Conservation (phyloP, 1,140 invertebrate genomes). For the Drosophila jambulina region DNA sequence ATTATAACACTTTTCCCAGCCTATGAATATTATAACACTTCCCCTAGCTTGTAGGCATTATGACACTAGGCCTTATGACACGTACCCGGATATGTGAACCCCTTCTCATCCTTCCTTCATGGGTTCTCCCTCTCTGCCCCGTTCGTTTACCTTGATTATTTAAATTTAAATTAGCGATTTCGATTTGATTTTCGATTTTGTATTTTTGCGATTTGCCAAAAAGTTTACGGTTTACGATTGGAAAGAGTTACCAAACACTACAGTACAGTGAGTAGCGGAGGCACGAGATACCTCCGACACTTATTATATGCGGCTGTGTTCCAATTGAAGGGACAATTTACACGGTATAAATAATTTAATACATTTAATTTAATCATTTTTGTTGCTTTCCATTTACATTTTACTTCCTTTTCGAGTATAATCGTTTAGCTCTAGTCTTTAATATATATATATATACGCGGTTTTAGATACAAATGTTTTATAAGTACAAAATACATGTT, state of each 20-base stretch:
- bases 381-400: conserved; percentile 60
- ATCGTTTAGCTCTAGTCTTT: conserved; percentile 44
- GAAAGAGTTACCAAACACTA: conserved; percentile 33
- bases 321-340: conserved; percentile 52
- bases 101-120: neutral
- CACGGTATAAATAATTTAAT: conserved; percentile 73
- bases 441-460: conserved; percentile 28
- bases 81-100: neutral
- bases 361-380: conserved; percentile 56
- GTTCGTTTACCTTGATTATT: conserved; percentile 16
- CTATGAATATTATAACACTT: neutral
- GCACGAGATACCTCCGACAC: neutral
- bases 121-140: conserved; percentile 1
- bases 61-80: neutral
- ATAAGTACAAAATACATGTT: conserved; percentile 78
- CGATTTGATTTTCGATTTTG: conserved; percentile 10
- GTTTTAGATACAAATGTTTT: conserved; percentile 53
- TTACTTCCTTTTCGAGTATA: conserved; percentile 57
- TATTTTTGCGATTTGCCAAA: conserved; percentile 41
- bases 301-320: neutral
- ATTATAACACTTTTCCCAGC: no score
- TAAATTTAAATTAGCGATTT: conserved; percentile 17
- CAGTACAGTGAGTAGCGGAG: conserved; percentile 15
- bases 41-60: neutral
- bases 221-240: conserved; percentile 34